Conservation (phyloP, 2,888 invertebrate genomes). For the Cylindroiulus punctatus region DNA sequence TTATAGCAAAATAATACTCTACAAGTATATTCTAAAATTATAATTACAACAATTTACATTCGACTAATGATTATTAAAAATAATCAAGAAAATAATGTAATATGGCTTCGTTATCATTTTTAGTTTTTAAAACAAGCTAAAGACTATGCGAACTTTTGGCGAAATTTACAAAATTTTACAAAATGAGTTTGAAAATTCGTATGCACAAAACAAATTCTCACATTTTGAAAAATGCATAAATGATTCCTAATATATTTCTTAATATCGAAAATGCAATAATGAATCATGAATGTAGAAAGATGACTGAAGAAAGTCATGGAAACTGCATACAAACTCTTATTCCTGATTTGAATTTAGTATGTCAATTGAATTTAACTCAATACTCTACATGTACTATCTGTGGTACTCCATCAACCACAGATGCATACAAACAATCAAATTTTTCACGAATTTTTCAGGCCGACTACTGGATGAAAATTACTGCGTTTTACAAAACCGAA, state of each 20-base stretch:
- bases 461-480: neutral
- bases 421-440: neutral
- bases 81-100: constrained; percentile 38
- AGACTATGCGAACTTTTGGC: neutral
- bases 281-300: neutral
- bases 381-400: too few relatives aligned
- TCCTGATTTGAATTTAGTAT: too few relatives aligned
- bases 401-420: too few relatives aligned
- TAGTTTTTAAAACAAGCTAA: neutral
- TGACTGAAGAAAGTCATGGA: too few relatives aligned
- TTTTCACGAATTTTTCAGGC: neutral
- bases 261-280: neutral
- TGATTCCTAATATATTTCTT: neutral
- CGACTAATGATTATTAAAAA: constrained; percentile 45
- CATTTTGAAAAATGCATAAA: neutral
- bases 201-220: neutral
- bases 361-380: too few relatives aligned
- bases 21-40: constrained; percentile 35
- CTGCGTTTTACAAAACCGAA: too few relatives aligned
- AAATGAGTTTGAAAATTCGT: neutral
- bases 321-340: too few relatives aligned
- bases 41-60: constrained; percentile 38
- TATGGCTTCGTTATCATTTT: neutral
- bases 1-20: constrained; percentile 47
- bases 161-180: neutral